Evolutionary conservation across 1,140 invertebrate genomes (phyloP), one percentile per base, ranked within the genome.

Genomic region (Aphelinus certus): DNA sequence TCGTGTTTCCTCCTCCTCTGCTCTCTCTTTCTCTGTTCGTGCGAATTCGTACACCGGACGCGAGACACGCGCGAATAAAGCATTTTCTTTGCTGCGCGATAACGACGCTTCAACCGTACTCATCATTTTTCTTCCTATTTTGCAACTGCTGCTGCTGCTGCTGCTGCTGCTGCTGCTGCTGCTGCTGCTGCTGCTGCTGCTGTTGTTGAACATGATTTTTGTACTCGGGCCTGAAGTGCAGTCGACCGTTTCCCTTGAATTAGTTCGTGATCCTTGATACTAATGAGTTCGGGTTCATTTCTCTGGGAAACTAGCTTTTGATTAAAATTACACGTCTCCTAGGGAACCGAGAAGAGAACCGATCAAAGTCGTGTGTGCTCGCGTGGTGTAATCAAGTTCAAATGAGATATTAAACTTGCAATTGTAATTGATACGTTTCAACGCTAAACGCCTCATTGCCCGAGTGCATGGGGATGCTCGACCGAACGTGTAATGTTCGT

Each of bases 101-200:
- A 68, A 68, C 49, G 64, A 62, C 56, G 57, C 10, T 62, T 73
- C 68, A 73, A 73, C 68, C 48, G 62, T 73, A 3, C 57, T 45
- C 42, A 56, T 68, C 65, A 6, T 55, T 67, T 67, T 62, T 43
- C 62, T 73, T 73, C 45, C 53, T 65, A 68, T 53, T 62, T 73
- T 66, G n/a, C 9, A 65, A 51, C 26, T 26, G 26, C 26, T 26
- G 26, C 26, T 26, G 26, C 26, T 26, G 26, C 26, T 26, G 26
- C 26, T 26, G 26, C 26, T 26, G 26, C 26, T 26, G 26, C 26
- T 26, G 26, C 26, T 26, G 26, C 26, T 26, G 26, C 26, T 26
- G 26, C 26, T 26, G 26, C 26, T 26, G 26, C 26, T 26, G 26
- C 26, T 26, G 26, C 26, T 26, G 26, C 26, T 26, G 26, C 26